Base-by-base conservation (phyloP, 2,113 vertebrate species). In the Quiscalus mexicanus region DNA sequence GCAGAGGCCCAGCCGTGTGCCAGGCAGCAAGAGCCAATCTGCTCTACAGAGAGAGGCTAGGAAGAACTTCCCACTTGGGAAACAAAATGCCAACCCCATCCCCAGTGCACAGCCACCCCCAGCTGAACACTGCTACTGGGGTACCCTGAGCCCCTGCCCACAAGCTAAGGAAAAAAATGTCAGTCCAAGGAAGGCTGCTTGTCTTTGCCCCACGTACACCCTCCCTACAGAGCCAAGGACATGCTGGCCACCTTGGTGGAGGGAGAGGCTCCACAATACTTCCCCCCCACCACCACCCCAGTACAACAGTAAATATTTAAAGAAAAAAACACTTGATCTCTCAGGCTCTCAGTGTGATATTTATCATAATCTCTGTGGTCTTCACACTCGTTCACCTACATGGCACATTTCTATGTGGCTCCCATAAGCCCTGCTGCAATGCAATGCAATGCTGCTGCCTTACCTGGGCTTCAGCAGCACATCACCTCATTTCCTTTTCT, bases 161-260 rank as follows among this genome's bases (percentile, higher is more conserved):
- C 28, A 59, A 35, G 39, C 33, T 37, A 52, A 74, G 27, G 33
- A 47, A 56, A 49, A 60, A 52, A 44, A 35, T 41, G 5, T 9
- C 45, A 67, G 9, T 22, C 9, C 0, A 0, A 84, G 59, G 24
- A 71, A 10, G 17, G 23, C 44, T 41, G 28, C 8, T 45, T 68
- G 10, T 16, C 8, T 73, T 45, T 88, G 39, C 16, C 33, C 20
- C 20, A 6, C 4, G 10, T 12, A n/a, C n/a, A 67, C 15, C 41
- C 14, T 42, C 33, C 11, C 28, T 50, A 5, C 31, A 69, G 31
- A 84, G 31, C 28, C 79, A 79, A 82, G 33, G 39, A n/a, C 33
- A 24, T 0, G 1, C 17, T 24, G 12, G 35, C 15, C 11, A 8
- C 58, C 37, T 77, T 0, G 0, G 8, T 24, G 15, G 12, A 69